Evolutionary conservation across 37 sponge, comb jelly and placozoan species (phyloP), one percentile per base, ranked within the genome.

Genomic region (Chondrosia reniformis): DNA sequence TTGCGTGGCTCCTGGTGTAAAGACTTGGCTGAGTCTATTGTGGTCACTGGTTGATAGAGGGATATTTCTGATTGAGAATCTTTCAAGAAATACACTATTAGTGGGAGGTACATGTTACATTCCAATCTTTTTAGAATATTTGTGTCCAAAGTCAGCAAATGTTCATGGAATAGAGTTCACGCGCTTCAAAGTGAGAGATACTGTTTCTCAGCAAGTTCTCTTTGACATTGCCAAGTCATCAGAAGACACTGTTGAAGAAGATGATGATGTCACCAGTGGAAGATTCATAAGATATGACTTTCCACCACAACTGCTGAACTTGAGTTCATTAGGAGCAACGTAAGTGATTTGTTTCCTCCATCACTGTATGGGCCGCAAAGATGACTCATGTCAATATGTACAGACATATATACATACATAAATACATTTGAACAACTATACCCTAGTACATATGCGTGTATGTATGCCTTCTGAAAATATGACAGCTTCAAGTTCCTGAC

Each of bases 311-410:
- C 90, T 98, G 44, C 89, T 98, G 32, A 79, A 81, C 7, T 79
- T 93, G n/a, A 84, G 65, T 33, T 78, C 82, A 28, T 41, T 98
- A 76, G 99, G 99, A 58, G 99, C 99, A 46, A 90, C 94, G 94
- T 97, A 69, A 88, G 97, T 85, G 24, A 2, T 8, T 56, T 8
- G 25, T 69, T 8, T 39, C 6, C 22, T 59, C 15, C 52, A 10
- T 49, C n/a, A n/a, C n/a, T n/a, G n/a, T n/a, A n/a, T n/a, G n/a
- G n/a, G n/a, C n/a, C n/a, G n/a, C n/a, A n/a, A n/a, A n/a, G n/a
- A n/a, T n/a, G n/a, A n/a, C n/a, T n/a, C n/a, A n/a, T n/a, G n/a
- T n/a, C n/a, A n/a, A n/a, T n/a, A n/a, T n/a, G n/a, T n/a, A n/a
- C n/a, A n/a, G n/a, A n/a, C n/a, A n/a, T n/a, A n/a, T n/a, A n/a